Percentiles rank a stretch among this genome's conserved stretches.
Evolutionary conservation across 2,797 vertebrate genomes (phyloP).

Genomic region (Acanthurus lineatus): DNA sequence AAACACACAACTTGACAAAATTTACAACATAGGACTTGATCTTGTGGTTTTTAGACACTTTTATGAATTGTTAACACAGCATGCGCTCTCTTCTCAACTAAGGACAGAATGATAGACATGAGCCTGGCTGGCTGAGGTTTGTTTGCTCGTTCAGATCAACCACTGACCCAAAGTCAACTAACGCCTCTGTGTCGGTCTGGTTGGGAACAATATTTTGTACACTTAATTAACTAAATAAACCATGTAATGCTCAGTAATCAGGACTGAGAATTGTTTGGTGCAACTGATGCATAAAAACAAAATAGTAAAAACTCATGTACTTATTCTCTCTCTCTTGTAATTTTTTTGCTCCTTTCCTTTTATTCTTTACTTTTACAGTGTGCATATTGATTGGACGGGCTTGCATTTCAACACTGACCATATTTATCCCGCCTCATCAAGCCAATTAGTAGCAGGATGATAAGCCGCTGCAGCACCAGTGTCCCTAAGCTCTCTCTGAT

Average conservation of each 20-base stretch:
- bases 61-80: too few species aligned
- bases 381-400: conserved; percentile 48
- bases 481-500: conserved; percentile 76
- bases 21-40: too few species aligned
- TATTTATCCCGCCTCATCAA: conserved; percentile 81
- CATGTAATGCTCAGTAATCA: not conserved
- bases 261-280: not conserved
- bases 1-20: too few species aligned
- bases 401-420: conserved; percentile 60
- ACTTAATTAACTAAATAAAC: conserved; percentile 1
- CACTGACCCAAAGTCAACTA: not conserved
- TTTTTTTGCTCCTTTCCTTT: not conserved
- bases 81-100: not conserved
- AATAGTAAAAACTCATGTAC: conserved; percentile 11
- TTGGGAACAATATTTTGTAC: not conserved
- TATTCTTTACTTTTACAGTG: conserved; percentile 9
- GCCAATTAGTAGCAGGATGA: conserved; percentile 80
- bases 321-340: not conserved
- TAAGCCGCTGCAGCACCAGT: conserved; percentile 69
- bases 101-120: not conserved
- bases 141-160: not conserved
- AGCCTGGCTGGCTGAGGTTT: not conserved
- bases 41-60: too few species aligned
- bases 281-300: not conserved
- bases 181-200: not conserved